These are phyloP conservation scores for Macrocentrus cingulum DNA, from an alignment of 1,140 invertebrate species.

Conservation along the genomic window DNA sequence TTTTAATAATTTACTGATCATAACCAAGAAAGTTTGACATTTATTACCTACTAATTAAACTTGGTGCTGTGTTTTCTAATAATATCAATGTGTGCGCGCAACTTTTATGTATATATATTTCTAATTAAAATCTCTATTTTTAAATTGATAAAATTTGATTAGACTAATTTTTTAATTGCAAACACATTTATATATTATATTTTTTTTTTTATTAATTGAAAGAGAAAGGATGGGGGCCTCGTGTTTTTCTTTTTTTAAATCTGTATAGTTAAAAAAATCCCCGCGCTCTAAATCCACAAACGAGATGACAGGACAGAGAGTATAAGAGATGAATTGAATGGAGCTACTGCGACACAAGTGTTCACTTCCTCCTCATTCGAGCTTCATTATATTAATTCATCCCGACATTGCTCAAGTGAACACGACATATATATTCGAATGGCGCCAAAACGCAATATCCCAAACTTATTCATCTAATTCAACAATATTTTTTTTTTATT, in stretches of 20 bases:
- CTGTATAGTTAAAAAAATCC: background rate
- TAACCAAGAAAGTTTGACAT: background rate
- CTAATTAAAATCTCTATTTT: background rate
- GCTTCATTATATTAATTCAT: constrained; percentile 27
- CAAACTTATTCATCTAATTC: no score
- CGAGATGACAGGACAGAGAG: background rate
- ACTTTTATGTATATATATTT: background rate
- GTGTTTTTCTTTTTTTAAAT: constrained; percentile 11
- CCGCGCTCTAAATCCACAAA: background rate
- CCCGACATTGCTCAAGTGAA: background rate
- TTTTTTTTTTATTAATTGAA: background rate
- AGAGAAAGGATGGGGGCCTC: background rate
- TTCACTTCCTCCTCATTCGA: constrained; percentile 20
- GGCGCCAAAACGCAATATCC: background rate
- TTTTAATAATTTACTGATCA: background rate
- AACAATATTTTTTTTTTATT: no score
- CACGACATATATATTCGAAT: background rate
- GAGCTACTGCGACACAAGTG: constrained; percentile 15
- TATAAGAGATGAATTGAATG: background rate
- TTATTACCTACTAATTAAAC: constrained; percentile 2
- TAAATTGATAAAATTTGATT: background rate
- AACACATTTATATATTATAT: constrained; percentile 2
- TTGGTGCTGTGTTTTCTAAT: background rate
- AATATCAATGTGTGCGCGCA: background rate
- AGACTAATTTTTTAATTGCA: background rate